Evolutionary conservation across 1,140 invertebrate species (phyloP).

Genomic region (Zaprionus lachaisei): DNA sequence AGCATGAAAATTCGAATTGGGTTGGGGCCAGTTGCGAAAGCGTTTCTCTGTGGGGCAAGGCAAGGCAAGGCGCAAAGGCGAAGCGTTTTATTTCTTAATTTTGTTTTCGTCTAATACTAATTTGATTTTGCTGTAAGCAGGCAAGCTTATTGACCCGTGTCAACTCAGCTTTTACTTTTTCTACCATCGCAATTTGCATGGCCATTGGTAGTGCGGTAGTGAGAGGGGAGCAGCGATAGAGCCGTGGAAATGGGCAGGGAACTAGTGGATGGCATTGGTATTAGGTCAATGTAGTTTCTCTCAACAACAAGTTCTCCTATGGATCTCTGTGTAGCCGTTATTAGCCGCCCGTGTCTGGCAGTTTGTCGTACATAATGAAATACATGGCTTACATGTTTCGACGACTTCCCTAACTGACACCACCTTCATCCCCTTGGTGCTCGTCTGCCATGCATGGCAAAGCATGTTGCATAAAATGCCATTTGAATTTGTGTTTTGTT

Average conservation of each 20-base stretch:
- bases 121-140: slow-evolving; percentile 73
- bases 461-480: slow-evolving; percentile 63
- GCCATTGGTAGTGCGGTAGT: slow-evolving; percentile 8
- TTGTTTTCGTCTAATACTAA: slow-evolving; percentile 78
- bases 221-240: not conserved
- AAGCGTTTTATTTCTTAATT: slow-evolving; percentile 78
- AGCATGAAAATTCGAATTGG: slow-evolving; percentile 13
- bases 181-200: slow-evolving; percentile 58
- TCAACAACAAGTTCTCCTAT: slow-evolving; percentile 26
- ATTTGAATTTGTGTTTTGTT: slow-evolving; percentile 77
- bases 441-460: slow-evolving; percentile 21
- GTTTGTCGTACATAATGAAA: slow-evolving; percentile 82
- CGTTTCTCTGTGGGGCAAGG: not conserved
- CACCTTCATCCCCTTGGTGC: not conserved
- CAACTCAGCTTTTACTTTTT: slow-evolving; percentile 58
- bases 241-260: not conserved
- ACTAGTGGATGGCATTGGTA: slow-evolving; percentile 10
- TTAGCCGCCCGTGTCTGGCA: slow-evolving; percentile 77
- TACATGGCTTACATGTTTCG: slow-evolving; percentile 75
- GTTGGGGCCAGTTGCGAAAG: slow-evolving; percentile 17
- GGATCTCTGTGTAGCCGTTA: slow-evolving; percentile 54
- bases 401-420: slow-evolving; percentile 17
- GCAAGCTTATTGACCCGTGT: slow-evolving; percentile 67
- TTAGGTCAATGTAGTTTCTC: slow-evolving; percentile 41
- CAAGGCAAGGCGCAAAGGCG: slow-evolving; percentile 12